Evolutionary conservation across 2,113 vertebrate genomes (phyloP), one percentile per base, ranked within the genome.

Genomic region (Pygoscelis antarcticus): DNA sequence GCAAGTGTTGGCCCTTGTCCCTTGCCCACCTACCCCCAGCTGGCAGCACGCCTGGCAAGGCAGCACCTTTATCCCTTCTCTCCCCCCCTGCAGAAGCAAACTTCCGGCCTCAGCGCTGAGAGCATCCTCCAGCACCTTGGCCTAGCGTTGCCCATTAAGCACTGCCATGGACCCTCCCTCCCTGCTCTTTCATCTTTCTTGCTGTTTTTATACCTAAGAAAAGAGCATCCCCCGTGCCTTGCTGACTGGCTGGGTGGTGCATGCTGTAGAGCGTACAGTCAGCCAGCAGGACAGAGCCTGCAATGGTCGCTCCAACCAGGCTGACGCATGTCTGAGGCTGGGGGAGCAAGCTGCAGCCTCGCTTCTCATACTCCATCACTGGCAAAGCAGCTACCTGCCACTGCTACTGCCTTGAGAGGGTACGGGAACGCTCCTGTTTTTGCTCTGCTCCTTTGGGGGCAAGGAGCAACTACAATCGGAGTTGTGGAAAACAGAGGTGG

Each of bases 201-300:
- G 11, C 36, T 85, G 46, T 26, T 66, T 91, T 90, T 81, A 29
- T 34, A 10, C 30, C n/a, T 26, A 42, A 85, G 47, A 65, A 52
- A 76, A 55, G 32, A 55, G 52, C 36, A 52, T 51, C 0, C 1
- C 30, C 9, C 1, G 0, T 62, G n/a, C 36, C 65, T 76, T 65
- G 46, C 54, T 2, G 4, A 12, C 8, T 58, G 60, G 29, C 46
- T 75, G 29, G 18, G 23, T 66, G 30, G 26, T 80, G 7, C 20
- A 2, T 4, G 6, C 81, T 55, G 54, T 21, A 27, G 32, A 65
- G 57, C 36, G 19, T 6, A 15, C 0, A 0, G n/a, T 71, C 51
- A 66, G 42, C 60, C 32, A 9, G 60, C 9, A 9, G 25, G 21
- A 19, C 34, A 42, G 30, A 77, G 44, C 34, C 58, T 89, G 62